Evolutionary conservation across 2,888 invertebrate genomes (phyloP), one percentile per base, ranked within the genome.

Genomic region (Lycophotia porphyrea): DNA sequence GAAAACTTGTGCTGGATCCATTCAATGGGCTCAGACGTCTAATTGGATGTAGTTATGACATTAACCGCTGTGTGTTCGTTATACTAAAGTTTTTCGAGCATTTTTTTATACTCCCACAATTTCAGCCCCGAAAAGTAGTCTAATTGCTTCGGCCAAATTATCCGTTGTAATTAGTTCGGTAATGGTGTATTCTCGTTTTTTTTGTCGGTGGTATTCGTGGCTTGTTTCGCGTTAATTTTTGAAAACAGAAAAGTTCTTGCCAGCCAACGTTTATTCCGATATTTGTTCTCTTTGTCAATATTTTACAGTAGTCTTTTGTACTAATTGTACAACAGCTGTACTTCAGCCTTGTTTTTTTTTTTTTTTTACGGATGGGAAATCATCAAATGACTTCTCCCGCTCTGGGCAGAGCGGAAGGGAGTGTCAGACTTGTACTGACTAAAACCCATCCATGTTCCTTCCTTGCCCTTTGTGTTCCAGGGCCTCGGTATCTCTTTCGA

Each of bases 1-100:
- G 44, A 2, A 72, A 84, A 84, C 74, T 82, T 74, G 18, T 34
- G 24, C 49, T 77, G 69, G 69, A 82, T 82, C 82, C 80, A 75
- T 81, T 80, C 80, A 86, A 80, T 79, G 73, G 79, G 74, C 87
- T 85, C 82, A 77, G 84, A 84, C 84, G 84, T 76, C 87, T 90
- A 91, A 91, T 91, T 90, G 89, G 88, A 87, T 84, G 86, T 85
- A 87, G 87, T 88, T 89, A 74, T 85, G 83, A 87, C 72, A 84
- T 81, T 81, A 87, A 86, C 85, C 81, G 80, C 80, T 69, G 77
- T 82, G 77, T 80, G 76, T 89, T 88, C 78, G 82, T 84, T 80
- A 78, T 71, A 78, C 73, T 71, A 81, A 85, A 85, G 74, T 77
- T 87, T 88, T 80, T 67, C 69, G 64, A 67, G 24, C 3, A 3